phyloP scores from a whole-genome alignment of 2,888 invertebrate genomes.

The Maniola hyperantus region DNA sequence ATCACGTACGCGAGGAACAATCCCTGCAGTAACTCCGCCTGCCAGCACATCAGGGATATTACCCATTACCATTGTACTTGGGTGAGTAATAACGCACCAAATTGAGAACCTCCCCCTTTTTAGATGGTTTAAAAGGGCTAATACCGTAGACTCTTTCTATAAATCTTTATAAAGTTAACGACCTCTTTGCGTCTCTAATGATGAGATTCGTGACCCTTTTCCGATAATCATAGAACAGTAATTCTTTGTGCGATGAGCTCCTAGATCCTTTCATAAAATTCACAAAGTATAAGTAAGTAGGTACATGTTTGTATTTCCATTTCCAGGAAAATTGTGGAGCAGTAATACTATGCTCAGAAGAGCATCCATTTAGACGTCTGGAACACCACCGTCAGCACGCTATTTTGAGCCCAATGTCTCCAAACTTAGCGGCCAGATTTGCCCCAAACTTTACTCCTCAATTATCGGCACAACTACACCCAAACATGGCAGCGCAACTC shows the following conservation, averaged over 20 bases:
- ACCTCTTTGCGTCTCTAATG: too few relatives aligned
- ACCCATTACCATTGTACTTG: conserved; percentile 95
- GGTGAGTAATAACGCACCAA: conserved; percentile 78
- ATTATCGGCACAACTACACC: conserved; percentile 73
- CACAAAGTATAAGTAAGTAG: neutral
- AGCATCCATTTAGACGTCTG: conserved; percentile 90
- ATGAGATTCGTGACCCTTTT: too few relatives aligned
- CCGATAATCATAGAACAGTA: too few relatives aligned
- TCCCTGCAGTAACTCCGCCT: conserved; percentile 85
- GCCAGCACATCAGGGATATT: conserved; percentile 89
- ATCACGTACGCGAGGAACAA: conserved; percentile 85
- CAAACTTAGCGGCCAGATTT: conserved; percentile 81
- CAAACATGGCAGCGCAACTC: conserved; percentile 76
- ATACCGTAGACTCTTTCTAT: too few relatives aligned
- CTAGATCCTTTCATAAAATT: neutral
- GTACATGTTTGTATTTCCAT: neutral
- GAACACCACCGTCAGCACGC: conserved; percentile 95
- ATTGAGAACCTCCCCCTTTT: too few relatives aligned
- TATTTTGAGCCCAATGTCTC: conserved; percentile 85
- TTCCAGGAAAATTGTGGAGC: conserved; percentile 90
- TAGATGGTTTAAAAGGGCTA: too few relatives aligned
- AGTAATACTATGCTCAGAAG: conserved; percentile 87
- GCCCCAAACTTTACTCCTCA: conserved; percentile 81
- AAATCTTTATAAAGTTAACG: too few relatives aligned
- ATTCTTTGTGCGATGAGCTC: too few relatives aligned